Percentiles rank a stretch among this genome's conserved stretches.
phyloP scores from a whole-genome alignment of 2,113 vertebrate species.

The Nothocercus nigrocapillus region DNA sequence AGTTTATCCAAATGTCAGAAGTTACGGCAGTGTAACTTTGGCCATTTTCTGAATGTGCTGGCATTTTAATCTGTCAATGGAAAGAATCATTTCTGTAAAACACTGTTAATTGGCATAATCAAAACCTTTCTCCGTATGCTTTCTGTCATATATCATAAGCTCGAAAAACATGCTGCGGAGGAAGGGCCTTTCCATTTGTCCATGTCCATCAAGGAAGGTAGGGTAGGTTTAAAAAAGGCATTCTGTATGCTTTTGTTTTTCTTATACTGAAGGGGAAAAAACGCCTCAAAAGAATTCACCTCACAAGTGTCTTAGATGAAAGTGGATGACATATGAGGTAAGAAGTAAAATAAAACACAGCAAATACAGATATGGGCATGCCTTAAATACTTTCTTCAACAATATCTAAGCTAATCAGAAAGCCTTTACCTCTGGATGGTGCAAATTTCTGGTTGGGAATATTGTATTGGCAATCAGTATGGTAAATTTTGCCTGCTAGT shows the following conservation, averaged over 20 bases:
- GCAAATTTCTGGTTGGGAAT: background rate
- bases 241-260: background rate
- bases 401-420: background rate
- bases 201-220: background rate
- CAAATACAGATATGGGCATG: background rate
- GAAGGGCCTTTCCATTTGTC: background rate
- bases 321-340: background rate
- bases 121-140: background rate
- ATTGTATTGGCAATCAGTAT: background rate
- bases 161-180: background rate
- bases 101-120: background rate
- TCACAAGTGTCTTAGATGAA: background rate
- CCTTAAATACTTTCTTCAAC: background rate
- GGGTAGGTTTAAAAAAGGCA: background rate
- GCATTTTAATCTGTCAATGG: background rate
- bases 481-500: background rate
- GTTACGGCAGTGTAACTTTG: background rate
- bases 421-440: background rate
- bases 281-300: background rate
- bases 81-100: background rate
- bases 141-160: background rate
- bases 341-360: background rate
- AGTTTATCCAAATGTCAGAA: background rate
- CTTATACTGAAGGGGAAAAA: background rate
- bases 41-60: background rate